Base-by-base conservation (phyloP, 1,140 invertebrate genomes). In the Pristionchus pacificus region DNA sequence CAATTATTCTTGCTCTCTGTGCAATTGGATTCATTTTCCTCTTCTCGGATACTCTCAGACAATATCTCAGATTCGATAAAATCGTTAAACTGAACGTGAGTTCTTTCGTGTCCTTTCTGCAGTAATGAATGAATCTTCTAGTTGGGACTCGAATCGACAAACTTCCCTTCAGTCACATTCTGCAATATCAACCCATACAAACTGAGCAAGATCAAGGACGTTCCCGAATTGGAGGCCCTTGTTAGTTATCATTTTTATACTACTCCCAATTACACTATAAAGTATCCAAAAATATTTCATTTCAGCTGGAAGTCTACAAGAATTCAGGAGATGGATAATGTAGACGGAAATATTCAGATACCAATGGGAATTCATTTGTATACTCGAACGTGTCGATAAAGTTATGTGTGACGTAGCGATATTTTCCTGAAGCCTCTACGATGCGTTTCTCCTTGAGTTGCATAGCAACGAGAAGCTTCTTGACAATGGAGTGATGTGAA, bases 151-250 rank as follows among this genome's bases (percentile, higher is more conserved):
- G 70, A 72, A 29, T 67, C 70, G 15, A 59, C 38, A 29, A 33
- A 38, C 29, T 76, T 76, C 62, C 74, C 74, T 14, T 74, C 74
- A 13, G 68, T 76, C 14, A 76, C 74, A 19, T 72, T 76, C 59
- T 76, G 74, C 68, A 76, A 76, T 61, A 76, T 68, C 15, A 76
- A 76, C 29, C 74, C 74, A 24, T 76, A 76, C 60, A 76, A 76
- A 29, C 64, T 76, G 73, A 75, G 66, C 55, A 38, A 69, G 58
- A 76, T 76, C 49, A 58, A 25, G 24, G 62, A 59, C 15, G 68
- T 74, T 27, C 73, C 66, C 27, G 66, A 70, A 27, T 59, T 76
- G 31, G 60, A 74, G 55, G 74, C 74, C 30, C 33, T 76, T 71
- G 72, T 74, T 25, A 32, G 68, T n/a, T n/a, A n/a, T n/a, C n/a